Conservation (phyloP, 2,113 vertebrate genomes). For the Agapornis roseicollis region DNA sequence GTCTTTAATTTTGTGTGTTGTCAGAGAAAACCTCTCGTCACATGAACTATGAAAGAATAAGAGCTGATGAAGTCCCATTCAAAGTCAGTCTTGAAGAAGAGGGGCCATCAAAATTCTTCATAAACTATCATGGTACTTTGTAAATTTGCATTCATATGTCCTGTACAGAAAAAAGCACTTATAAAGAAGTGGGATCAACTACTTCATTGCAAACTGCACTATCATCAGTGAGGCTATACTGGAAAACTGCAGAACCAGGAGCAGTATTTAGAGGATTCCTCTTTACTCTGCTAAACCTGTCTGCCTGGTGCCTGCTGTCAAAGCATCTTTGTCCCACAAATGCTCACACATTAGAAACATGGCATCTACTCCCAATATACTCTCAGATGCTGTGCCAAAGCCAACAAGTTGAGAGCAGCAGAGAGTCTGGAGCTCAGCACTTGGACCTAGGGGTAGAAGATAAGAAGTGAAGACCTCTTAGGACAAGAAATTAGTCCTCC, state of each 20-base stretch:
- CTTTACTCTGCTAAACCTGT: neutral
- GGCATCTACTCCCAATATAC: rapidly evolving
- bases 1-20: neutral
- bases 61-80: neutral
- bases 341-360: neutral
- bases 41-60: neutral
- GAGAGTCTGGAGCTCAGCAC: neutral
- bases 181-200: neutral
- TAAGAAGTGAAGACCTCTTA: neutral
- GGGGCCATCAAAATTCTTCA: neutral
- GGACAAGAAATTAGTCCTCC: neutral
- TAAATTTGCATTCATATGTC: neutral
- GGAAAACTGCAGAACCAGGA: neutral
- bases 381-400: neutral
- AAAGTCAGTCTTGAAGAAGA: neutral
- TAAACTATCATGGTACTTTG: neutral
- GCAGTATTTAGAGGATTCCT: neutral
- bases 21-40: neutral
- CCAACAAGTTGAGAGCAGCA: no score
- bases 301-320: neutral
- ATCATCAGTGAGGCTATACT: neutral
- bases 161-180: neutral
- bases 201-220: neutral
- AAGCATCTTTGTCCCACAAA: neutral
- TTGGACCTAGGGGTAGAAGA: neutral